These are phyloP conservation scores for Prorops nasuta DNA, from an alignment of 1,140 invertebrate species.

Conservation along the genomic window DNA sequence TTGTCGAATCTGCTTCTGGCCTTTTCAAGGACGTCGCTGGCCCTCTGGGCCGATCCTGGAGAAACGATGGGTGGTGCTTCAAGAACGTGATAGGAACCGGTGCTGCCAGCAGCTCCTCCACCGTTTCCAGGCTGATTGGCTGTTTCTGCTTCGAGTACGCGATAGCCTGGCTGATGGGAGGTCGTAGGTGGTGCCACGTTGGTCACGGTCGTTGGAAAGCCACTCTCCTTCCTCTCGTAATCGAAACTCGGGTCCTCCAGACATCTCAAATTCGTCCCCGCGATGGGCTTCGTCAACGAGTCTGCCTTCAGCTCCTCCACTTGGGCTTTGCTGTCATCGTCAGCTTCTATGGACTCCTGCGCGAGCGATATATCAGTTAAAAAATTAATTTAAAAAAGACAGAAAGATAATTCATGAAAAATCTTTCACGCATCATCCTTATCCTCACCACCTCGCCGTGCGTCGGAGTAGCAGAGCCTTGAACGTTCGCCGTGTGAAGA, in stretches of 20 bases:
- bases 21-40: slow-evolving; percentile 74
- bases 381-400: background rate
- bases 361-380: slow-evolving; percentile 2
- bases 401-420: too few species aligned
- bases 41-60: slow-evolving; percentile 48
- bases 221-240: slow-evolving; percentile 41
- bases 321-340: slow-evolving; percentile 12
- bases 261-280: slow-evolving; percentile 57
- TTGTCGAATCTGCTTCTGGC: slow-evolving; percentile 81
- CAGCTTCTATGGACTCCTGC: slow-evolving; percentile 20
- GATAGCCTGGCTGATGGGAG: slow-evolving; percentile 27
- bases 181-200: slow-evolving; percentile 4
- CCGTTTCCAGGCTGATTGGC: background rate
- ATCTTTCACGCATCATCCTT: too few species aligned
- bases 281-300: slow-evolving; percentile 41
- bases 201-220: slow-evolving; percentile 3
- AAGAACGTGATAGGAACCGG: slow-evolving; percentile 45
- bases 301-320: slow-evolving; percentile 12
- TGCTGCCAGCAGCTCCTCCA: background rate
- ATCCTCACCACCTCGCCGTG: slow-evolving; percentile 40
- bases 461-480: slow-evolving; percentile 25
- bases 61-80: slow-evolving; percentile 51
- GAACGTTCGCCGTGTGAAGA: slow-evolving; percentile 33
- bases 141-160: slow-evolving; percentile 36
- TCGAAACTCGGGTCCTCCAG: slow-evolving; percentile 60